phyloP scores from a whole-genome alignment of 1,140 invertebrate species.

The Marisa cornuarietis region DNA sequence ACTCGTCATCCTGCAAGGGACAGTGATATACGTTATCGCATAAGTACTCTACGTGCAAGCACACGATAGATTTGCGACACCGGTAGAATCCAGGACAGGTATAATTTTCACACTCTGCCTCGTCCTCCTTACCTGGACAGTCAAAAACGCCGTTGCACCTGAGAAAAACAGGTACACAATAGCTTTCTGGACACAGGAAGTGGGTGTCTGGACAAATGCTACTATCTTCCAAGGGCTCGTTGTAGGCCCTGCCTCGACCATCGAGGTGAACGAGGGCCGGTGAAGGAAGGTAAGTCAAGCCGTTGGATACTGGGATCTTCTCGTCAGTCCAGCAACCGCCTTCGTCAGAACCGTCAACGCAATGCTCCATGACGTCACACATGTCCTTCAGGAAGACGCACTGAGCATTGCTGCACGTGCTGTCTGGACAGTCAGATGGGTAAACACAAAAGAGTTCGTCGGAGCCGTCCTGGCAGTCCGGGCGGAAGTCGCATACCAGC shows the following conservation, averaged over 20 bases:
- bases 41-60: background rate
- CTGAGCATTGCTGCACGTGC: conserved; percentile 4
- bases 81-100: conserved; percentile 6
- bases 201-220: conserved; percentile 4
- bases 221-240: too few relatives aligned
- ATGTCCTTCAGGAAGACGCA: background rate
- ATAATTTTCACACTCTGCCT: conserved; percentile 2
- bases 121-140: conserved; percentile 8
- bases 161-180: conserved; percentile 11
- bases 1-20: conserved; percentile 7
- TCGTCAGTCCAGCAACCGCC: too few relatives aligned
- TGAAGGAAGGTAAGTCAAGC: too few relatives aligned
- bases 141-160: conserved; percentile 9
- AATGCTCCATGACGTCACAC: conserved; percentile 30
- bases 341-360: conserved; percentile 28
- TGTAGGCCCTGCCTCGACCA: too few relatives aligned
- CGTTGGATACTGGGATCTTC: too few relatives aligned
- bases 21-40: conserved; percentile 8
- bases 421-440: background rate
- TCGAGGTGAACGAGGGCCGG: too few relatives aligned
- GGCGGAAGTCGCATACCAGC: conserved; percentile 14
- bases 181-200: conserved; percentile 1
- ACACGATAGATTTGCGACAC: conserved; percentile 6
- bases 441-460: conserved; percentile 8
- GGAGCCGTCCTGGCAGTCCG: conserved; percentile 17